Evolutionary conservation across 2,797 vertebrate genomes (phyloP), one percentile per base, ranked within the genome.

Genomic region (Malurus leucopterus): DNA sequence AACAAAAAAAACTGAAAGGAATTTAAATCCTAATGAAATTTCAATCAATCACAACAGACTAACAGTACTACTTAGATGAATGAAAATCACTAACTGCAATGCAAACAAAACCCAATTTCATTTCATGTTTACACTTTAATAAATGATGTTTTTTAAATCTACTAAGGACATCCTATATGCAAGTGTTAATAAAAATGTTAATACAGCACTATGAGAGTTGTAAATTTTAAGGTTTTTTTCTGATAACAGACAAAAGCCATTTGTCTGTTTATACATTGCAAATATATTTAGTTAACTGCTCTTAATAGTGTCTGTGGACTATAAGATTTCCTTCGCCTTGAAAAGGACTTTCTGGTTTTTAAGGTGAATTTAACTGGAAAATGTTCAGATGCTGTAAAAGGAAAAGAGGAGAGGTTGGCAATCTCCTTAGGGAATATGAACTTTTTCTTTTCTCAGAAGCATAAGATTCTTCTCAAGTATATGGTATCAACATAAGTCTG

Each of bases 281-380:
- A 84, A 69, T 1, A 0, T 36, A 65, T 38, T 77, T 58, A 46
- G 12, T 80, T 72, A 69, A 78, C 11, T 30, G 22, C 36, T 70
- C 13, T 74, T 62, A 58, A 44, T 24, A 51, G 12, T 40, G 7
- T 32, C 17, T 49, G 11, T 10, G 11, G 23, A 51, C 17, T 49
- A 0, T 9, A 78, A 73, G 7, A 57, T 76, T 61, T 15, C 24
- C 18, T 15, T 29, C 55, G 55, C 43, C 30, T 59, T 70, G 24
- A 22, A 75, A 72, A 83, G 23, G 62, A 41, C 23, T 51, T 89
- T 59, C 8, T 59, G 51, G 21, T 41, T 77, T 68, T 61, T 67
- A 82, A 76, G n/a, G 27, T 79, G 53, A 84, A 93, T 82, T 91
- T 64, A 61, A 62, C 40, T 72, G 73, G 40, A 87, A 87, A 90